Evolutionary conservation across 1,140 invertebrate species (phyloP).

Genomic region (Battus philenor): DNA sequence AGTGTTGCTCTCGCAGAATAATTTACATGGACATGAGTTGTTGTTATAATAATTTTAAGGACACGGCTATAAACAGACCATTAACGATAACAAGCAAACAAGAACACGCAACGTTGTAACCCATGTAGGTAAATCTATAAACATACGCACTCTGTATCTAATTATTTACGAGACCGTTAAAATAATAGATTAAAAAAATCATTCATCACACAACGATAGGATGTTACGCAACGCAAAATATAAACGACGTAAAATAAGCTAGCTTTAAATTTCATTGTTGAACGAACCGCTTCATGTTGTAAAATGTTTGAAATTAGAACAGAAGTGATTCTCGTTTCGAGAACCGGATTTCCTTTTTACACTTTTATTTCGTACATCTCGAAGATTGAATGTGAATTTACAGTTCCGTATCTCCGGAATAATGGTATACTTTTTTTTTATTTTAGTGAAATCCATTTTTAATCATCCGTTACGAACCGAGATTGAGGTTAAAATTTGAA

Average conservation of each 20-base stretch:
- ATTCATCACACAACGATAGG: no score
- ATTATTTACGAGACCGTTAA: no score
- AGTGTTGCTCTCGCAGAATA: no score
- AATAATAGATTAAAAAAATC: no score
- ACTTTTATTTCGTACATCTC: slow-evolving; percentile 10
- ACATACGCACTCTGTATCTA: no score
- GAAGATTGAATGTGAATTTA: slow-evolving; percentile 4
- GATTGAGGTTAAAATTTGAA: slow-evolving; percentile 7
- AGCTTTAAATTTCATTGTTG: neutral
- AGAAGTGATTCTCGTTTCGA: slow-evolving; percentile 6
- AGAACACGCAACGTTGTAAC: no score
- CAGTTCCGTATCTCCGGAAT: slow-evolving; percentile 8
- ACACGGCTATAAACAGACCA: no score
- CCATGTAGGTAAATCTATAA: no score
- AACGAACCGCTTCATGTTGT: slow-evolving; percentile 1
- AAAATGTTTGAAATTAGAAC: slow-evolving; percentile 13
- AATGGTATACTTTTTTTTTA: slow-evolving; percentile 13
- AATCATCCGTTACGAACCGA: slow-evolving; percentile 1
- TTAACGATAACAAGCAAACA: no score
- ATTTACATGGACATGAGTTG: no score
- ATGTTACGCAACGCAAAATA: neutral
- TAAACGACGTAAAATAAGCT: no score
- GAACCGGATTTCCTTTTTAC: slow-evolving; percentile 12
- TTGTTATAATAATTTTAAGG: no score
- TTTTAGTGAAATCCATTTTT: slow-evolving; percentile 1